Evolutionary conservation across 2,797 vertebrate genomes (phyloP), one percentile per base, ranked within the genome.

Genomic region (Acanthornis magna): DNA sequence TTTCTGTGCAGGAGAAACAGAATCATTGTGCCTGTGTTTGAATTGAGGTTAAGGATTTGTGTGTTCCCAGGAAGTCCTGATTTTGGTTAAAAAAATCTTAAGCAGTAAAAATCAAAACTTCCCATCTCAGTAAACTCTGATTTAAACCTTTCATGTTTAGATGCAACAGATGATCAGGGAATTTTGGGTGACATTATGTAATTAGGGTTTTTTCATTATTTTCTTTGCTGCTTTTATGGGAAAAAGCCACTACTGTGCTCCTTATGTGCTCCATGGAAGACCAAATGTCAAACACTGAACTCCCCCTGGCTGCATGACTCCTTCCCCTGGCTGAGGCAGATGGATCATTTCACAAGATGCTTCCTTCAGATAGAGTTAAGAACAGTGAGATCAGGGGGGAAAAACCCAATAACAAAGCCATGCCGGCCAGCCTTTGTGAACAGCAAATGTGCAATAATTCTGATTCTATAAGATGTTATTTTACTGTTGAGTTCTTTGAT

Each of bases 221-320:
- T 4, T 1, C 9, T 32, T 66, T 75, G 13, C 15, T 40, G 30
- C 18, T 54, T 51, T 16, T 27, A 16, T 30, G 21, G 18, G 51
- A 19, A 70, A 38, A 62, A 36, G 0, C 0, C 7, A 5, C 1
- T 63, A 6, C 6, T 8, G 32, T 63, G 30, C 38, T 77, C 4
- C 10, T 57, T 11, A 10, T 23, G 7, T 50, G 61, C 54, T 72
- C 25, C 16, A 9, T 3, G n/a, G 40, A 27, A 16, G 34, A 50
- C 22, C 25, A 80, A 38, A 68, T 50, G 36, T 43, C 17, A 72
- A 13, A n/a, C 1, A 0, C 9, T 32, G 43, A 62, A 21, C 12
- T 54, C 7, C 27, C 14, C 30, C 11, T 42, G n/a, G 22, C 53
- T 89, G 27, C 20, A 5, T 1, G 26, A 25, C 13, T 62, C 1